Evolutionary conservation across 2,113 vertebrate species (phyloP).

Genomic region (Corythornis cristatus): DNA sequence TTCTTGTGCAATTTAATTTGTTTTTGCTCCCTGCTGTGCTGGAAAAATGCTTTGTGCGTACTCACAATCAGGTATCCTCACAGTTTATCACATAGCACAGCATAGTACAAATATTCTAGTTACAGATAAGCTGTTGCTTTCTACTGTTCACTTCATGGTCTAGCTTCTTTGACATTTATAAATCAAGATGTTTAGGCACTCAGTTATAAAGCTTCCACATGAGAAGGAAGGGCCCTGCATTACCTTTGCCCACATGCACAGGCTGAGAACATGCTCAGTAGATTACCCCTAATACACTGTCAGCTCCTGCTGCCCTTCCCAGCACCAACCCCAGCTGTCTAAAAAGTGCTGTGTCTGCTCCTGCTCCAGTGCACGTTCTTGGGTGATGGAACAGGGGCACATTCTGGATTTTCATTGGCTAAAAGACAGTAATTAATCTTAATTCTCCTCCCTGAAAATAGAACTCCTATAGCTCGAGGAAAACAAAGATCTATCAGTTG

Average conservation of each 20-base stretch:
- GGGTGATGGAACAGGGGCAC: slow-evolving; percentile 29
- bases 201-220: background rate
- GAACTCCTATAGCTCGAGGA: background rate
- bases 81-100: background rate
- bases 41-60: background rate
- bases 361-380: background rate
- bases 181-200: background rate
- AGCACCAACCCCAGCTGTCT: background rate
- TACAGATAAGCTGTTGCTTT: slow-evolving; percentile 1
- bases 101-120: background rate
- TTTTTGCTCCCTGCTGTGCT: slow-evolving; percentile 2
- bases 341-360: background rate
- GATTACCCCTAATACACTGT: background rate
- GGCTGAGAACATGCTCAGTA: background rate
- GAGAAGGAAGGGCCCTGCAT: background rate
- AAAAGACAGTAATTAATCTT: slow-evolving; percentile 50
- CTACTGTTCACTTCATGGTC: background rate
- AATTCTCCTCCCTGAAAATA: slow-evolving; percentile 18
- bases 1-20: background rate
- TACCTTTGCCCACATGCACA: background rate
- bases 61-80: background rate
- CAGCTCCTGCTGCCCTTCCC: background rate
- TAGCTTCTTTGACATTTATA: background rate
- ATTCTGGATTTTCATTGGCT: slow-evolving; percentile 23
- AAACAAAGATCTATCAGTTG: slow-evolving; percentile 18